phyloP scores from a whole-genome alignment of 1,140 invertebrate genomes.

The Calliopsis andreniformis region DNA sequence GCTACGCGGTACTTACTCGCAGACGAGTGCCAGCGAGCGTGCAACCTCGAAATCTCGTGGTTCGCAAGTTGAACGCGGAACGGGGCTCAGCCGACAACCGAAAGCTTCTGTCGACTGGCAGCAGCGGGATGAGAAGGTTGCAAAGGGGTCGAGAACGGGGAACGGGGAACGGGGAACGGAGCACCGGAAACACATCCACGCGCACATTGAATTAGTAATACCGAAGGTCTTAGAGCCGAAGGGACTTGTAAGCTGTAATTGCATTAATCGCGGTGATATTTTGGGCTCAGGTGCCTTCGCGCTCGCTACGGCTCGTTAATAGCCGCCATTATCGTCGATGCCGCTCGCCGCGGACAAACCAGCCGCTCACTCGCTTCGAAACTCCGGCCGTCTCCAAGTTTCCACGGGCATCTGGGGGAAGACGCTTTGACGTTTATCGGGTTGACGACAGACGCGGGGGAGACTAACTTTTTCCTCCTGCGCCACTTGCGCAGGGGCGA shows the following conservation, averaged over 20 bases:
- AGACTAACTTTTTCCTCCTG: not conserved
- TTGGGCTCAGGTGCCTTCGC: slow-evolving; percentile 79
- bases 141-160: slow-evolving; percentile 13
- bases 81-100: not conserved
- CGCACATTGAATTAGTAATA: slow-evolving; percentile 72
- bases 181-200: slow-evolving; percentile 58
- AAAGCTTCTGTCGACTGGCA: not conserved
- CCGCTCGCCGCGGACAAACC: slow-evolving; percentile 53
- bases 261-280: slow-evolving; percentile 81
- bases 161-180: not conserved
- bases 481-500: not conserved
- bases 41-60: slow-evolving; percentile 3
- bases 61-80: not conserved
- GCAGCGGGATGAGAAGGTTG: not conserved
- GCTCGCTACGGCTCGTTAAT: slow-evolving; percentile 77
- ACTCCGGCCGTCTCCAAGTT: slow-evolving; percentile 59
- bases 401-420: slow-evolving; percentile 16
- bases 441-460: slow-evolving; percentile 20
- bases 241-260: slow-evolving; percentile 81
- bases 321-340: slow-evolving; percentile 78
- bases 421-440: slow-evolving; percentile 48
- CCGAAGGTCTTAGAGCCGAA: slow-evolving; percentile 68
- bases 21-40: not conserved
- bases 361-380: slow-evolving; percentile 34
- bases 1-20: slow-evolving; percentile 17